Conservation (phyloP, 2,888 invertebrate species). For the Cheilosia variabilis region DNA sequence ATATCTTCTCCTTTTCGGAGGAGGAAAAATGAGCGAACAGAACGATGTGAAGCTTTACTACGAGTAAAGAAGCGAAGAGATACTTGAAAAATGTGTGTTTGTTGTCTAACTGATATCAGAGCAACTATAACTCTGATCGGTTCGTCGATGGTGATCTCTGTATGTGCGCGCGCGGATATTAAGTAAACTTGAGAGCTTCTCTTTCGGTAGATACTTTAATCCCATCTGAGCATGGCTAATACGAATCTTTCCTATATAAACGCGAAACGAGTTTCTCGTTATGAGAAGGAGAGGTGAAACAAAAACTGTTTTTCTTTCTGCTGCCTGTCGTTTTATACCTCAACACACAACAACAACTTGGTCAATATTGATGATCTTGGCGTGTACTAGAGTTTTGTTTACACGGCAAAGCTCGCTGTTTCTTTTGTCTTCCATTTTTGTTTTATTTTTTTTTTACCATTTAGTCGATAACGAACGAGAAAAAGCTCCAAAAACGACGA, state of each 20-base stretch:
- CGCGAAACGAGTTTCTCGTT: slow-evolving; percentile 74
- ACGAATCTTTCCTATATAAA: slow-evolving; percentile 74
- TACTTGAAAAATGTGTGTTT: slow-evolving; percentile 45
- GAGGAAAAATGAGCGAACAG: slow-evolving; percentile 67
- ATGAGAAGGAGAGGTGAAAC: slow-evolving; percentile 64
- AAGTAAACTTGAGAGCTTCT: slow-evolving; percentile 70
- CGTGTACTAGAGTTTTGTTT: slow-evolving; percentile 65
- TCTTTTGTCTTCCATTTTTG: slow-evolving; percentile 17
- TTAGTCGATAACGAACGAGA: slow-evolving; percentile 32
- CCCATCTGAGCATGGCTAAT: slow-evolving; percentile 74
- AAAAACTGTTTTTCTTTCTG: slow-evolving; percentile 21
- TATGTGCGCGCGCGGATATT: slow-evolving; percentile 72
- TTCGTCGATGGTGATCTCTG: slow-evolving; percentile 53
- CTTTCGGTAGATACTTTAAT: slow-evolving; percentile 75
- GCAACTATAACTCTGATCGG: slow-evolving; percentile 67
- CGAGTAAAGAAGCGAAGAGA: slow-evolving; percentile 72
- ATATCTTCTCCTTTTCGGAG: slow-evolving; percentile 71
- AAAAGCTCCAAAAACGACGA: slow-evolving; percentile 45
- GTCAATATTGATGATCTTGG: slow-evolving; percentile 35
- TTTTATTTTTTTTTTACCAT: not conserved
- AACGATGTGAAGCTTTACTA: slow-evolving; percentile 69
- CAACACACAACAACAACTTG: slow-evolving; percentile 33
- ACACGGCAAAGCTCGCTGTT: slow-evolving; percentile 59
- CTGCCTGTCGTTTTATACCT: slow-evolving; percentile 3
- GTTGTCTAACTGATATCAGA: slow-evolving; percentile 71